Evolutionary conservation across 2,113 vertebrate genomes (phyloP).

Genomic region (Coregonus clupeaformis): DNA sequence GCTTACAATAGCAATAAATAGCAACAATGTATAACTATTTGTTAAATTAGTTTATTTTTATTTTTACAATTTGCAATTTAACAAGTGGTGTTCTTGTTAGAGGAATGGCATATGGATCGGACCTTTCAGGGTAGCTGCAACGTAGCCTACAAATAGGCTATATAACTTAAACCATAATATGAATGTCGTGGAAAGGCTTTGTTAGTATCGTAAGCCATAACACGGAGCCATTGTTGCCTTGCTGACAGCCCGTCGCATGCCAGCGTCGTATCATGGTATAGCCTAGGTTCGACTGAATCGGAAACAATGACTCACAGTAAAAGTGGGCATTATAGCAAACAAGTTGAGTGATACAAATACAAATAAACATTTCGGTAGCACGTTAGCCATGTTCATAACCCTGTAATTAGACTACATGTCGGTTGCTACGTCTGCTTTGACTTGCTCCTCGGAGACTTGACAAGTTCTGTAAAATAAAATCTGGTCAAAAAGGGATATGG

Average conservation of each 20-base stretch:
- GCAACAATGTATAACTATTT: conserved; percentile 42
- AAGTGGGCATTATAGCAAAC: background rate
- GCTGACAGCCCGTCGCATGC: background rate
- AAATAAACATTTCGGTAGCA: background rate
- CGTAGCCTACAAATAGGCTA: background rate
- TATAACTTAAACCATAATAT: background rate
- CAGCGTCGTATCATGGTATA: background rate
- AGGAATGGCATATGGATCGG: background rate
- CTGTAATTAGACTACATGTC: background rate
- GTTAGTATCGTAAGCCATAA: conserved; percentile 32
- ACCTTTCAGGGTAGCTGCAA: background rate
- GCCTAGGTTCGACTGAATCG: background rate
- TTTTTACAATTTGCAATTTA: background rate
- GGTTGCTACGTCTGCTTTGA: background rate
- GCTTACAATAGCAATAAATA: conserved; percentile 32
- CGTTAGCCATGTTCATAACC: background rate
- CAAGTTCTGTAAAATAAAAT: background rate
- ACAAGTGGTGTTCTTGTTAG: background rate
- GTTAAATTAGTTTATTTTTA: background rate
- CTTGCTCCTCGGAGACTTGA: background rate
- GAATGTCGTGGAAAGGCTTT: conserved; percentile 53
- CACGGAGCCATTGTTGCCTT: conserved; percentile 1
- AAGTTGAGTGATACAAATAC: background rate
- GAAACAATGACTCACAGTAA: background rate
- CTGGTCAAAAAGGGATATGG: background rate